Percentiles rank a stretch among this genome's conserved stretches.
These are phyloP conservation scores for Heloderma charlesbogerti DNA, from an alignment of 2,113 vertebrate species.

Conservation along the genomic window DNA sequence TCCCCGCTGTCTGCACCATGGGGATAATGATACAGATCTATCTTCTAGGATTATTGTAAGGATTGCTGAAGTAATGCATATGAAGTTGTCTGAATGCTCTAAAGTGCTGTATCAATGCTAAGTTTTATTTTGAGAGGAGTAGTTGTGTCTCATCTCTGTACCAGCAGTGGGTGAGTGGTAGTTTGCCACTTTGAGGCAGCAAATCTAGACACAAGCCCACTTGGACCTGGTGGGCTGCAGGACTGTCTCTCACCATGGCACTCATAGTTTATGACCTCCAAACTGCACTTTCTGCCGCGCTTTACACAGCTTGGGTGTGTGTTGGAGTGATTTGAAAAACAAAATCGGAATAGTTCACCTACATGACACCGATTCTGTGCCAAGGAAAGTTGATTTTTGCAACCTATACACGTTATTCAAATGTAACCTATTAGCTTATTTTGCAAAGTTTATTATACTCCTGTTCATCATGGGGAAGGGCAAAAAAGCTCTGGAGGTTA, in stretches of 20 bases:
- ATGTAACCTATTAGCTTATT: background rate
- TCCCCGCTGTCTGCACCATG: background rate
- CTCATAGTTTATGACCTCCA: background rate
- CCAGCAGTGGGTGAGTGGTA: background rate
- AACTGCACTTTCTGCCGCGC: background rate
- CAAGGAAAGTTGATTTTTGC: background rate
- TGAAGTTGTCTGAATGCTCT: background rate
- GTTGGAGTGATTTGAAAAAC: background rate
- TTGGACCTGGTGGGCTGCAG: background rate
- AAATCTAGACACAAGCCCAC: background rate
- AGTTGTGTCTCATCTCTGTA: background rate
- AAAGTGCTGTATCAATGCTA: background rate
- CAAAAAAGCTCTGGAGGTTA: background rate
- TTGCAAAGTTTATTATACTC: background rate
- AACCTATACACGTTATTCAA: conserved; percentile 2
- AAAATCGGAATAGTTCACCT: background rate
- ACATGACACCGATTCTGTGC: background rate
- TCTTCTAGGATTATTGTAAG: background rate
- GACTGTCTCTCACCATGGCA: background rate
- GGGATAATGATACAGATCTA: background rate
- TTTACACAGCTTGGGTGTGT: background rate
- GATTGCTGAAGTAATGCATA: too few species aligned
- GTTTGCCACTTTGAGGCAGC: background rate
- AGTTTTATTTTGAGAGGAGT: background rate
- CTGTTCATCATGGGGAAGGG: background rate